Evolutionary conservation across 2,797 vertebrate genomes (phyloP).

Genomic region (Gallinago solitaria): DNA sequence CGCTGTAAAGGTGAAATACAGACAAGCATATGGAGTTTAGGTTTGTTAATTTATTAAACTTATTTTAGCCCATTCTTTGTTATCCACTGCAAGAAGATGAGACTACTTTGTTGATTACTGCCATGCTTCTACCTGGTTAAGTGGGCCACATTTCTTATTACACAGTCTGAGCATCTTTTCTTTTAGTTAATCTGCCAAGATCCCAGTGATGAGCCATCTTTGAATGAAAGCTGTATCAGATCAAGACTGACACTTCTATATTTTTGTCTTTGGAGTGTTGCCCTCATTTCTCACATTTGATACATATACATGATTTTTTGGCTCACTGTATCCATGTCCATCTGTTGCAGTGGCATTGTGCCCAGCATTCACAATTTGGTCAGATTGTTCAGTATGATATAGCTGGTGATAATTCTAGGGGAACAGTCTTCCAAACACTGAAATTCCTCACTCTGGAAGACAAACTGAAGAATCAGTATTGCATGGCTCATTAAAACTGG

Average conservation of each 20-base stretch:
- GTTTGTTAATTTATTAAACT: neutral
- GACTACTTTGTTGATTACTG: neutral
- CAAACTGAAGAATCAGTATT: neutral
- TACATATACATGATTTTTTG: conserved; percentile 43
- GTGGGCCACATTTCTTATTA: neutral
- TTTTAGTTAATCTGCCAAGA: neutral
- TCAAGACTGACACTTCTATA: conserved; percentile 35
- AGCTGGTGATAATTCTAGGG: neutral
- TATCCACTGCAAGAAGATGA: neutral
- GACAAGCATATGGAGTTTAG: neutral
- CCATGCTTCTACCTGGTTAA: neutral
- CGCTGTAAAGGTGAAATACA: neutral
- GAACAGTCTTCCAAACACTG: neutral
- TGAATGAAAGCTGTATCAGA: conserved; percentile 37
- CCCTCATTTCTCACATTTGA: conserved; percentile 61
- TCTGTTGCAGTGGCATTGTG: conserved; percentile 57
- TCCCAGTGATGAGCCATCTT: neutral
- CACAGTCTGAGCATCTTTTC: neutral
- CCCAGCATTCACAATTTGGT: conserved; percentile 35
- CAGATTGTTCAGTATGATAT: neutral
- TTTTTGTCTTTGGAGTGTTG: conserved; percentile 56
- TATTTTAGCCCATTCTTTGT: neutral
- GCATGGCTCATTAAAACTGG: neutral
- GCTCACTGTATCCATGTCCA: conserved; percentile 42
- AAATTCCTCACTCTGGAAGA: neutral